Percentiles rank a stretch among this genome's conserved stretches.
Conservation (phyloP, 1,140 invertebrate species). For the Sesamia nonagrioides region DNA sequence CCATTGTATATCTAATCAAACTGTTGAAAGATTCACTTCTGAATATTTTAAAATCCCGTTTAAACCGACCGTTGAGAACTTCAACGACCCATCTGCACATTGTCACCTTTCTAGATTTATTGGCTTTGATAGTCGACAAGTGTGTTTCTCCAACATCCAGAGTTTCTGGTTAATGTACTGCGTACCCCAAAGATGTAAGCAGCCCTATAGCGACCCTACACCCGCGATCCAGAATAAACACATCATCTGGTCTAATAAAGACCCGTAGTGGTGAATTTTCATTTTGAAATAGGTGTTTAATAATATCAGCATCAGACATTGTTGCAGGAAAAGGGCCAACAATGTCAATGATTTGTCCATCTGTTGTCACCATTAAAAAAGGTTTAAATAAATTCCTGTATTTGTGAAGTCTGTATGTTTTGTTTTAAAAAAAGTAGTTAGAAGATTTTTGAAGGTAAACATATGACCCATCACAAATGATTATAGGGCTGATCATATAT, state of each 20-base stretch:
- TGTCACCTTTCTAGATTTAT: slow-evolving; percentile 6
- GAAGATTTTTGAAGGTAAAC: slow-evolving; percentile 50
- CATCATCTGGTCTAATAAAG: slow-evolving; percentile 3
- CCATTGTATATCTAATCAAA: slow-evolving; percentile 12
- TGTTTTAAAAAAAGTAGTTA: background rate
- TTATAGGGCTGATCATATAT: background rate
- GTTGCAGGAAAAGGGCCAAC: slow-evolving; percentile 49
- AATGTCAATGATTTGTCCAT: slow-evolving; percentile 52
- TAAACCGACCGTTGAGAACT: slow-evolving; percentile 44
- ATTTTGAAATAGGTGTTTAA: slow-evolving; percentile 22
- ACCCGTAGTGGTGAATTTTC: background rate
- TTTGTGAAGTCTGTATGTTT: no score
- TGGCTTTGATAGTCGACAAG: slow-evolving; percentile 1
- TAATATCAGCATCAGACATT: slow-evolving; percentile 49
- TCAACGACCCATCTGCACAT: slow-evolving; percentile 44
- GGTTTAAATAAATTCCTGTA: slow-evolving; percentile 39
- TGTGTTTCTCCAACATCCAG: background rate
- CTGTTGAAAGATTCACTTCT: slow-evolving; percentile 38
- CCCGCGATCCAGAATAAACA: slow-evolving; percentile 3
- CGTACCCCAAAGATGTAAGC: background rate
- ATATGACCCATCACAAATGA: slow-evolving; percentile 52
- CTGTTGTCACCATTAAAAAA: slow-evolving; percentile 35
- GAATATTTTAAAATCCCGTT: slow-evolving; percentile 49
- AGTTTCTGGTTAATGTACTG: slow-evolving; percentile 2
- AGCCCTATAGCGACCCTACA: background rate